Evolutionary conservation across 2,113 vertebrate genomes (phyloP).

Genomic region (Stegastes partitus): DNA sequence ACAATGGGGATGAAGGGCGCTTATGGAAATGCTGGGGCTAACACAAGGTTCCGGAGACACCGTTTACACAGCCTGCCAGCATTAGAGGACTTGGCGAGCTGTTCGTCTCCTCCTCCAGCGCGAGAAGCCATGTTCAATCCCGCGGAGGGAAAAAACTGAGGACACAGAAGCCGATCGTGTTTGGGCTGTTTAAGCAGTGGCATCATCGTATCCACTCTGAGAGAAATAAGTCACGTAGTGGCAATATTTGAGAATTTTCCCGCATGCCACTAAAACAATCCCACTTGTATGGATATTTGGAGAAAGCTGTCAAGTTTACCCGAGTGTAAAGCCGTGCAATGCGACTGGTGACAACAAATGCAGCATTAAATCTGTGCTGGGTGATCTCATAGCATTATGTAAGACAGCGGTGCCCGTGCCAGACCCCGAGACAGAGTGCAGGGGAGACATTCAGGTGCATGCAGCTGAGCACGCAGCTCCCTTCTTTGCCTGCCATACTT

Average conservation of each 20-base stretch:
- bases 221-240: slow-evolving; percentile 36
- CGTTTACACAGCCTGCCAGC: slow-evolving; percentile 75
- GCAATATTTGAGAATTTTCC: slow-evolving; percentile 29
- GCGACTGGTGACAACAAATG: slow-evolving; percentile 63
- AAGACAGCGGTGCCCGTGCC: slow-evolving; percentile 60
- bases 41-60: slow-evolving; percentile 71
- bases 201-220: slow-evolving; percentile 17
- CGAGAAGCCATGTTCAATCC: slow-evolving; percentile 26
- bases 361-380: slow-evolving; percentile 39
- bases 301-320: slow-evolving; percentile 37
- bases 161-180: slow-evolving; percentile 46
- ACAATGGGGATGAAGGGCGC: slow-evolving; percentile 72
- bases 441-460: slow-evolving; percentile 72
- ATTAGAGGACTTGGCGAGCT: slow-evolving; percentile 61
- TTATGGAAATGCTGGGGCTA: slow-evolving; percentile 72
- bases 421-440: slow-evolving; percentile 59
- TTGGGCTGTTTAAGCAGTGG: slow-evolving; percentile 11
- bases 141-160: slow-evolving; percentile 33
- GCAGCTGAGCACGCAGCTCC: slow-evolving; percentile 64
- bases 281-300: slow-evolving; percentile 11
- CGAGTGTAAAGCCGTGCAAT: slow-evolving; percentile 41
- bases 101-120: slow-evolving; percentile 31
- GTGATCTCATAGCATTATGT: slow-evolving; percentile 75
- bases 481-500: slow-evolving; percentile 62
- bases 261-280: slow-evolving; percentile 20